Evolutionary conservation across 2,797 vertebrate genomes (phyloP), one percentile per base, ranked within the genome.

Genomic region (Neopelma chrysocephalum): DNA sequence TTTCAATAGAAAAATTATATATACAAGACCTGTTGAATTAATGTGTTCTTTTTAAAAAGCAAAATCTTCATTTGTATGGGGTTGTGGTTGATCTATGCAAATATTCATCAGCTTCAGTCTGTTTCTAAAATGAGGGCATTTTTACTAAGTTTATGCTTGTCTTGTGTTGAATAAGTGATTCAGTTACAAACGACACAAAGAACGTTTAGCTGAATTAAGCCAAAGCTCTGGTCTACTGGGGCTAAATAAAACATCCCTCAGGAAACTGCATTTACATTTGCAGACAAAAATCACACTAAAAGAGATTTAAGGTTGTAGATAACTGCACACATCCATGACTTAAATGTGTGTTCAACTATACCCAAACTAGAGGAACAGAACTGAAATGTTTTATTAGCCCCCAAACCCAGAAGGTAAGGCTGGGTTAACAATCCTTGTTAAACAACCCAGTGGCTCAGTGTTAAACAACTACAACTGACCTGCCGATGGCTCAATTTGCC

Each of bases 251-350:
- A 82, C 79, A 71, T 89, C 91, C 93, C 90, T 76, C 40, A 94
- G 94, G 95, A 96, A 95, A 95, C 25, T 70, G 34, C 79, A 96
- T 96, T 95, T 96, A 94, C 93, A 97, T 96, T 84, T 54, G 60
- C 71, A 87, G 80, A 71, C 86, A 79, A 82, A 89, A 91, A 82
- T 45, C 73, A 81, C 66, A 71, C 82, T 75, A 22, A 19, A 54
- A 60, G 51, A 89, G 60, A 91, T 43, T 88, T 54, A 82, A 82
- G 77, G 71, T 43, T 88, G 87, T 6, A 89, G 43, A 82, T 31
- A 84, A 83, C 26, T 22, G 31, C 29, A 83, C 36, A 32, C 29
- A 80, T 73, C 79, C 72, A 57, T 11, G 76, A 77, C 54, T 75
- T 21, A 34, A 89, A 65, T 1, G 2, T 48, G 48, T n/a, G 57